A percentile compares a stretch with the other conserved stretches of the same genome.
Conservation (phyloP, 2,888 invertebrate species). For the Lucinisca nassula region DNA sequence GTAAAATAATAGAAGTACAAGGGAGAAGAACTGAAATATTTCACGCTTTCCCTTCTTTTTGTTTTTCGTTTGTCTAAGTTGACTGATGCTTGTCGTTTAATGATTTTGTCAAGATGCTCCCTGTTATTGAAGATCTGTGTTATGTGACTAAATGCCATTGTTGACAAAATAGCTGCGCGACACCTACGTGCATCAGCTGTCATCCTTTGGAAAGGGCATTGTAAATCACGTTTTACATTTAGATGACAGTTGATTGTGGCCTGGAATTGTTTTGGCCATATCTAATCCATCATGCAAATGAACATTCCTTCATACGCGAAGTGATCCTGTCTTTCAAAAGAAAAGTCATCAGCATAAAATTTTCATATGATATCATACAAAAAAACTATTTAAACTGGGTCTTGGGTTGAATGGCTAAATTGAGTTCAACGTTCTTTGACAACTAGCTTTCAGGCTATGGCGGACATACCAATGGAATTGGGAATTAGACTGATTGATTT, state of each 20-base stretch:
- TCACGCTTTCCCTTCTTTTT: conserved; percentile 14
- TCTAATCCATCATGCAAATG: not conserved
- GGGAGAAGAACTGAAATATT: not conserved
- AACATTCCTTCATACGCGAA: not conserved
- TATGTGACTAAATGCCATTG: not conserved
- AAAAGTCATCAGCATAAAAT: not conserved
- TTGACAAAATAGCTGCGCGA: not conserved
- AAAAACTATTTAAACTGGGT: not conserved
- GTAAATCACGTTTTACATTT: not conserved
- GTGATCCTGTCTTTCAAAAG: not conserved
- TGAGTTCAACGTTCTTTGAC: not conserved
- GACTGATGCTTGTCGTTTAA: not conserved
- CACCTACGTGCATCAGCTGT: not conserved
- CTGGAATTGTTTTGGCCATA: not conserved
- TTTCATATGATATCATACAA: not conserved
- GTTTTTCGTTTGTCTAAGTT: not conserved
- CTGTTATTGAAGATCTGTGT: not conserved
- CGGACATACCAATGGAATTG: too few relatives aligned
- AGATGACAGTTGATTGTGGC: not conserved
- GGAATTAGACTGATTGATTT: too few relatives aligned
- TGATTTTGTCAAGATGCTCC: conserved; percentile 1
- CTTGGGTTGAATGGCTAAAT: not conserved
- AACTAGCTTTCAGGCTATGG: too few relatives aligned
- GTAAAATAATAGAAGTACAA: not conserved
- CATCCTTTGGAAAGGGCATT: not conserved